Base-by-base conservation (phyloP, 2,797 vertebrate species). In the Hoplostethus atlanticus region DNA sequence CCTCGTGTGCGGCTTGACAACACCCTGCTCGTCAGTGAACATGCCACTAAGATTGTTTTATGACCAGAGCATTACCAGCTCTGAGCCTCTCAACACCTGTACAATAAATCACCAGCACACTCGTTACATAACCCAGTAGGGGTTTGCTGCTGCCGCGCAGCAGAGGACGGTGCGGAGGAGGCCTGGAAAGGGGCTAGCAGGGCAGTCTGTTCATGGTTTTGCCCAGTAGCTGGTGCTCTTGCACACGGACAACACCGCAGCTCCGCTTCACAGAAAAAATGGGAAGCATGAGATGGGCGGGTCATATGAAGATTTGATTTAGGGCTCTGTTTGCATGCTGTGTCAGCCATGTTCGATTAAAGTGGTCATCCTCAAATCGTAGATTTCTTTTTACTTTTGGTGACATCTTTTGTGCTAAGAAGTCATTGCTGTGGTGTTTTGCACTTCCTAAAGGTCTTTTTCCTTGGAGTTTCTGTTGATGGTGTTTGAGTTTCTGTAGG, bases 51-150 rank as follows among this genome's bases (percentile, higher is more conserved):
- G 81, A 77, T 82, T 82, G 75, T 91, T 94, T 93, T 92, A 94
- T 83, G 52, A 81, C 71, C 59, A 21, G 34, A 71, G 64, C 75
- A 76, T 75, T 63, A 87, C 66, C 61, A 53, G 63, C 56, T 74
- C 71, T 71, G 64, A 84, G 87, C 86, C 81, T 87, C 87, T 79
- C 73, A 89, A 91, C 92, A 93, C 92, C 92, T 93, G 90, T 82
- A 81, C 80, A 64, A 84, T 94, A 95, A 95, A 94, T 93, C 92
- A 93, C 44, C 70, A 51, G 68, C 54, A 21, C 53, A 65, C 68
- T 86, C 21, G 76, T 93, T 93, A 87, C 85, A 81, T 82, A 92
- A 89, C 71, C 69, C 65, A 58, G 66, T 65, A 36, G 79, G 64
- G 61, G 64, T 77, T 87, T 71, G 76, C 69, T 64, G 73, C 86